Conservation (phyloP, 2,797 vertebrate species). For the Sylvilagus floridanus region DNA sequence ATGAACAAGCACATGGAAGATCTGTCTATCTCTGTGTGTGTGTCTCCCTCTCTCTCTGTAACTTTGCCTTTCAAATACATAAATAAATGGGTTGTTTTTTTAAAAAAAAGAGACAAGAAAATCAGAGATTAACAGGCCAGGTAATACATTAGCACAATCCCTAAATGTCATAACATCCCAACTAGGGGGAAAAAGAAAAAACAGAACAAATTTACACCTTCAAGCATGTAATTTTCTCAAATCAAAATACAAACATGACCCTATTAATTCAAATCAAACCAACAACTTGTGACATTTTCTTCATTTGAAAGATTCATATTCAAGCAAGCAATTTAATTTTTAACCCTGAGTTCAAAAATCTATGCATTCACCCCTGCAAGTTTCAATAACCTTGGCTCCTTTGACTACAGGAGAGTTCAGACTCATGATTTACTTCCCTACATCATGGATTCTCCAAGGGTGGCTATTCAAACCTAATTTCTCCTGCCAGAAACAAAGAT, state of each 20-base stretch:
- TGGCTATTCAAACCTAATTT: constrained; percentile 21
- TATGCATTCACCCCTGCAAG: constrained; percentile 1
- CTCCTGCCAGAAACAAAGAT: constrained; percentile 8
- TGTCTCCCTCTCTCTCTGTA: too few species aligned
- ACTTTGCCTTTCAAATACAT: too few species aligned
- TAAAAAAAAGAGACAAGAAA: background rate
- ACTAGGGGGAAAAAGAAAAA: constrained; percentile 31
- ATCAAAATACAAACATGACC: constrained; percentile 61
- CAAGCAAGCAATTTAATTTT: constrained; percentile 68
- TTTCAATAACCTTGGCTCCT: constrained; percentile 34
- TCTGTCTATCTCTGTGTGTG: too few species aligned
- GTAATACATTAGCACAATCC: background rate
- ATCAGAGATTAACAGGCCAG: constrained; percentile 26
- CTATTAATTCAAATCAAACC: constrained; percentile 67
- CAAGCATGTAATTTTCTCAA: constrained; percentile 68
- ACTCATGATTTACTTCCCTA: background rate
- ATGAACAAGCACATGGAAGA: too few species aligned
- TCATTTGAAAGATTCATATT: constrained; percentile 68
- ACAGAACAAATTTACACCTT: constrained; percentile 65
- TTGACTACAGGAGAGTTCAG: background rate
- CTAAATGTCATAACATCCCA: constrained; percentile 43
- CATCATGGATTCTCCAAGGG: background rate
- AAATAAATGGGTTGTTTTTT: too few species aligned
- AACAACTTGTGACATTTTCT: constrained; percentile 56
- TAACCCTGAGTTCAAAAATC: constrained; percentile 63